Evolutionary conservation across 2,797 vertebrate species (phyloP).

Genomic region (Hypotaenidia philippensis): DNA sequence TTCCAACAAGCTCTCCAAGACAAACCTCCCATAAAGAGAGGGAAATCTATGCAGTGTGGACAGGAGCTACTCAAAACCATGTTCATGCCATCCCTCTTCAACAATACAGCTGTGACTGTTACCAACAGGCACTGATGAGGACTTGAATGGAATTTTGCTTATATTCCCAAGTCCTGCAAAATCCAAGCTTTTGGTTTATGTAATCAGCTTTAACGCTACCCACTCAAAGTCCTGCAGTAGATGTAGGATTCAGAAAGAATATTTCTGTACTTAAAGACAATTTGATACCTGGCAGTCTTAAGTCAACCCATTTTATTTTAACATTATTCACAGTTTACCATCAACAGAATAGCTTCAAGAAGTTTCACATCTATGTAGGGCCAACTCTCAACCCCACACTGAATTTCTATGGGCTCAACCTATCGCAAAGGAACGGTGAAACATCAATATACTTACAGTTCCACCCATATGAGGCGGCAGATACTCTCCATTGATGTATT

Average conservation of each 20-base stretch:
- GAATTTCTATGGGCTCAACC: background rate
- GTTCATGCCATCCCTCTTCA: fast-evolving
- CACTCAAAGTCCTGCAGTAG: too few species aligned
- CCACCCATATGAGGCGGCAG: slow-evolving; percentile 95
- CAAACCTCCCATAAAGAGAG: background rate
- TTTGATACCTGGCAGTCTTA: background rate
- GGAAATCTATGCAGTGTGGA: background rate
- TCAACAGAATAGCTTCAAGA: background rate
- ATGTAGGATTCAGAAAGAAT: background rate
- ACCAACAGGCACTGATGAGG: background rate
- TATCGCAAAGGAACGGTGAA: background rate
- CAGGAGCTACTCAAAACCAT: background rate
- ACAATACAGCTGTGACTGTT: background rate
- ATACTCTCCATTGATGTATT: slow-evolving; percentile 88
- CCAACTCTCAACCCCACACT: background rate
- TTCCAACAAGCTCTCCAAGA: background rate
- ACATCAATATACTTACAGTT: slow-evolving; percentile 84
- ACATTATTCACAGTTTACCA: background rate
- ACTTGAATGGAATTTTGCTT: background rate
- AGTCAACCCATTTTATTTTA: background rate
- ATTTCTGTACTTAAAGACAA: background rate
- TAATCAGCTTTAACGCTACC: background rate
- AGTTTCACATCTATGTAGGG: background rate
- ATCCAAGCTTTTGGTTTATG: background rate
- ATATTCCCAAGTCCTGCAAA: background rate